phyloP scores from a whole-genome alignment of 2,797 vertebrate species.

The Carcharodon carcharias region DNA sequence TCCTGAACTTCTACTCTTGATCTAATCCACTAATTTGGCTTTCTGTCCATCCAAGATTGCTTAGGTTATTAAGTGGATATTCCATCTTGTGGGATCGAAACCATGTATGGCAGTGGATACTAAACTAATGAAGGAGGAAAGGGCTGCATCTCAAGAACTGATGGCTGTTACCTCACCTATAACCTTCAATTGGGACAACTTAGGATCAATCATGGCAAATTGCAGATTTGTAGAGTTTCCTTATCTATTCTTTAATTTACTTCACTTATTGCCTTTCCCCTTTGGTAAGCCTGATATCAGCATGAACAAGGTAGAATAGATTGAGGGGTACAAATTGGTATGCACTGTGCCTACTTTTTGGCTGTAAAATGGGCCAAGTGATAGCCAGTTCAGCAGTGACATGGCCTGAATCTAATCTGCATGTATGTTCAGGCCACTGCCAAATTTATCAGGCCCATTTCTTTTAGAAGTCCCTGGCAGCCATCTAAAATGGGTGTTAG shows the following conservation, averaged over 20 bases:
- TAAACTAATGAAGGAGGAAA: not conserved
- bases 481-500: not conserved
- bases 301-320: not conserved
- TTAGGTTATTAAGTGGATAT: not conserved
- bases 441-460: not conserved
- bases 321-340: not conserved
- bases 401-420: not conserved
- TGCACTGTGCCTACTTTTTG: not conserved
- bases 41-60: not conserved
- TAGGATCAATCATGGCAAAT: not conserved
- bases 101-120: not conserved
- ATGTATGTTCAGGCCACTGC: not conserved
- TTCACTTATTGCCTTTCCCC: not conserved
- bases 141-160: not conserved
- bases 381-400: not conserved
- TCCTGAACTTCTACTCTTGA: no score
- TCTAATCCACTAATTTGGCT: no score
- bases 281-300: not conserved
- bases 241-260: not conserved
- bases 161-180: not conserved
- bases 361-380: not conserved
- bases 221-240: not conserved
- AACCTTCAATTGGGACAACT: not conserved
- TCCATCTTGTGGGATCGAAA: not conserved
- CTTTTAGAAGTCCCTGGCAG: not conserved